Evolutionary conservation across 2,113 vertebrate species (phyloP).

Genomic region (Gobiocypris rarus): DNA sequence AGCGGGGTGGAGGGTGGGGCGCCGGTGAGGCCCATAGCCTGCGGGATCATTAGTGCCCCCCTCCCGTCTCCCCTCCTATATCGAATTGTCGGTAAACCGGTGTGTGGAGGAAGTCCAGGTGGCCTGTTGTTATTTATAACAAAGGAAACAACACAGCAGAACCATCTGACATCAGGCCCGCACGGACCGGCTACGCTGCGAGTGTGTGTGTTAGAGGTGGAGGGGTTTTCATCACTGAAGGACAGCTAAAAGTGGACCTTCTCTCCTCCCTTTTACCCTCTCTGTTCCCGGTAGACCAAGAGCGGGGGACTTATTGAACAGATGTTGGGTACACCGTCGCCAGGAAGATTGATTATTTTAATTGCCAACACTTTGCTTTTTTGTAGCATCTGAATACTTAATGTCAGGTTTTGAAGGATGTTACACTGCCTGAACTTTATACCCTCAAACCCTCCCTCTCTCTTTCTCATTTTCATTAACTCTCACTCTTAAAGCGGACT

Average conservation of each 20-base stretch:
- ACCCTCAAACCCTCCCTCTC: conserved; percentile 36
- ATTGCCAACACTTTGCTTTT: conserved; percentile 93
- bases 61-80: conserved; percentile 61
- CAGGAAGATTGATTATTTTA: conserved; percentile 98
- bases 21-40: conserved; percentile 76
- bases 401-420: conserved; percentile 93
- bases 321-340: conserved; percentile 90
- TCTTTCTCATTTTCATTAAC: conserved; percentile 15
- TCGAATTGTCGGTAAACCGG: conserved; percentile 55
- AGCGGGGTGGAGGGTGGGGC: conserved; percentile 31
- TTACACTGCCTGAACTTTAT: conserved; percentile 70
- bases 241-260: conserved; percentile 93
- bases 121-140: conserved; percentile 99
- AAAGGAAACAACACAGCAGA: conserved; percentile 93
- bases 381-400: conserved; percentile 95
- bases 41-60: conserved; percentile 94
- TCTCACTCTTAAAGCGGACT: conserved; percentile 1
- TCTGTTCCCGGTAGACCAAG: conserved; percentile 70
- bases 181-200: conserved; percentile 72
- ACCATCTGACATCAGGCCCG: conserved; percentile 85
- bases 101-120: conserved; percentile 90
- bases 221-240: conserved; percentile 87
- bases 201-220: conserved; percentile 57
- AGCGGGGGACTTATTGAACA: conserved; percentile 92
- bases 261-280: conserved; percentile 64